phyloP scores from a whole-genome alignment of 1,140 invertebrate species.

The Batillaria attramentaria region DNA sequence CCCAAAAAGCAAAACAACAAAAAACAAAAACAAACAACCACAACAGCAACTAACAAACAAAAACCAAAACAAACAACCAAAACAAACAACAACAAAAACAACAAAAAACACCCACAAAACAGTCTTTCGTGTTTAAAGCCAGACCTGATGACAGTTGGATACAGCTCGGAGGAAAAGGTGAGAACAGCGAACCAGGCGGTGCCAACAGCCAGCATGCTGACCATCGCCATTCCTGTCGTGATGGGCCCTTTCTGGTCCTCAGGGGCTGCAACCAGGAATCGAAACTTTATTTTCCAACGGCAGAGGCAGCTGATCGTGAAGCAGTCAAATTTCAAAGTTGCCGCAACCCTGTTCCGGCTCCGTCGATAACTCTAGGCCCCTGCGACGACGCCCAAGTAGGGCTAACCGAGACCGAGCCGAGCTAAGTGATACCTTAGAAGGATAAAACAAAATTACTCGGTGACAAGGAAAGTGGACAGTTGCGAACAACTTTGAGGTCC shows the following conservation, averaged over 20 bases:
- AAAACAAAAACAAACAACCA: neutral
- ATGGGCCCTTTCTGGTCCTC: neutral
- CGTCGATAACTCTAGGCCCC: neutral
- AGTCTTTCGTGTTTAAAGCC: no score
- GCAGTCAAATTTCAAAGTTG: neutral
- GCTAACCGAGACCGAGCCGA: neutral
- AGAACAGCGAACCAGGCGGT: slow-evolving; percentile 8
- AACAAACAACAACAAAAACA: neutral
- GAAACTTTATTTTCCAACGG: neutral
- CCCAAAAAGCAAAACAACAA: no score
- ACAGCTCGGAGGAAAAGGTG: slow-evolving; percentile 22
- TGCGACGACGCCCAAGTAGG: neutral
- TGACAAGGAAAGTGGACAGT: no score
- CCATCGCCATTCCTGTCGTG: slow-evolving; percentile 29
- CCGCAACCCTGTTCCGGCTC: neutral
- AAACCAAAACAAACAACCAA: neutral
- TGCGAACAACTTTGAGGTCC: no score
- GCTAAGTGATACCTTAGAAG: neutral
- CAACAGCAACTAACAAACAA: neutral
- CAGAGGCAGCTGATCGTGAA: neutral
- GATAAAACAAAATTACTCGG: no score
- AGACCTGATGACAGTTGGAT: slow-evolving; percentile 40
- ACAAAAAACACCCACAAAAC: neutral
- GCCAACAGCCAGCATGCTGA: slow-evolving; percentile 20
- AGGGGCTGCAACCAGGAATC: slow-evolving; percentile 4